Evolutionary conservation across 1,140 invertebrate species (phyloP).

Genomic region (Drosophila sturtevanti): DNA sequence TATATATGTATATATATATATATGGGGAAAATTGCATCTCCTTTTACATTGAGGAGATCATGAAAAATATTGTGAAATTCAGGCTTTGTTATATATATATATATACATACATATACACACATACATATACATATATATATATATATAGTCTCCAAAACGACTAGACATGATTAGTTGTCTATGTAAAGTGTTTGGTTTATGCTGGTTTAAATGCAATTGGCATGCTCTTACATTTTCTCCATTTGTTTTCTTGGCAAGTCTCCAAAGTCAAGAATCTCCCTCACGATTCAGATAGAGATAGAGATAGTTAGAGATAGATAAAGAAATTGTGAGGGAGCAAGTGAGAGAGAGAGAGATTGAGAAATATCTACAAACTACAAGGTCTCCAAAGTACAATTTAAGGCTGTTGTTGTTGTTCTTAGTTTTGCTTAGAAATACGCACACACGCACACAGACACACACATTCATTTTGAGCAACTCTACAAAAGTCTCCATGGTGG

Average conservation of each 20-base stretch:
- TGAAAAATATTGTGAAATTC: constrained; percentile 28
- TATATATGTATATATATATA: constrained; percentile 20
- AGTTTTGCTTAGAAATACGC: background rate
- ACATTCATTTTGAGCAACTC: background rate
- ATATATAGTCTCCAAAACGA: constrained; percentile 55
- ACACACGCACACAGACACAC: background rate
- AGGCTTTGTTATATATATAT: constrained; percentile 7
- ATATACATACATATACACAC: constrained; percentile 21
- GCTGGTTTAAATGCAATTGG: constrained; percentile 56
- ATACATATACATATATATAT: constrained; percentile 29
- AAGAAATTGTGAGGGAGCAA: background rate
- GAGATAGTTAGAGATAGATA: background rate
- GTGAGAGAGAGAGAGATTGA: too few relatives aligned
- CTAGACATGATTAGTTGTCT: constrained; percentile 54
- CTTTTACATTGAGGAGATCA: constrained; percentile 31
- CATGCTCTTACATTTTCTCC: constrained; percentile 38
- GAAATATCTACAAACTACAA: constrained; percentile 9
- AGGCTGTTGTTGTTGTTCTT: background rate
- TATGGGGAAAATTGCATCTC: constrained; percentile 31
- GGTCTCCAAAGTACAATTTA: constrained; percentile 9
- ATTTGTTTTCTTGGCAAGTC: constrained; percentile 32
- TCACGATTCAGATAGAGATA: background rate
- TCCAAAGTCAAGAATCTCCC: constrained; percentile 30
- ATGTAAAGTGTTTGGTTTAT: constrained; percentile 19
- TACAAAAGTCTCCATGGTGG: background rate